These are phyloP conservation scores for Troides aeacus DNA, from an alignment of 2,888 invertebrate genomes.

Conservation along the genomic window DNA sequence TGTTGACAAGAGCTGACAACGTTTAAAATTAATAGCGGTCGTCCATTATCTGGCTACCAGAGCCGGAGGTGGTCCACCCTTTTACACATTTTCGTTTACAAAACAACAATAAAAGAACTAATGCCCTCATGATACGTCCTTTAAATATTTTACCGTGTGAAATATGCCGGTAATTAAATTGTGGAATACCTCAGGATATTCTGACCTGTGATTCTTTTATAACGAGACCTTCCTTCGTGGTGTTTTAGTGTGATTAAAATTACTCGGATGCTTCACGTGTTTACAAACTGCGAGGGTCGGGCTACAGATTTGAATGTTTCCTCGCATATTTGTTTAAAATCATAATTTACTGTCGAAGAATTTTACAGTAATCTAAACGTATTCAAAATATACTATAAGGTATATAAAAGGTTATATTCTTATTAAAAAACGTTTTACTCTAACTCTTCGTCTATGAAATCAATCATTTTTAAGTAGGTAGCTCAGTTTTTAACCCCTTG, in stretches of 20 bases:
- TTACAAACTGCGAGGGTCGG: constrained; percentile 12
- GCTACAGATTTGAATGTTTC: constrained; percentile 32
- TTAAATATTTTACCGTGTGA: constrained; percentile 57
- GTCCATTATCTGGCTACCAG: constrained; percentile 67
- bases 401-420: too few relatives aligned
- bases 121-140: constrained; percentile 48
- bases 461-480: too few relatives aligned
- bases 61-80: constrained; percentile 75
- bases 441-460: too few relatives aligned
- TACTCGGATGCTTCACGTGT: constrained; percentile 20
- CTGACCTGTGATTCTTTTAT: constrained; percentile 29
- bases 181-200: constrained; percentile 43
- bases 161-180: constrained; percentile 63
- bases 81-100: constrained; percentile 45
- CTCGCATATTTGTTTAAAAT: constrained; percentile 12
- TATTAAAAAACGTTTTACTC: too few relatives aligned
- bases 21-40: constrained; percentile 73
- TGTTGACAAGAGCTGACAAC: constrained; percentile 74
- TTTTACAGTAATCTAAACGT: too few relatives aligned
- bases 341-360: constrained; percentile 17
- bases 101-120: constrained; percentile 45
- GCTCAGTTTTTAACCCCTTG: too few relatives aligned
- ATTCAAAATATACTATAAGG: too few relatives aligned
- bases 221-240: constrained; percentile 19
- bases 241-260: constrained; percentile 30